Evolutionary conservation across 2,888 invertebrate species (phyloP).

Genomic region (Macaria liturata): DNA sequence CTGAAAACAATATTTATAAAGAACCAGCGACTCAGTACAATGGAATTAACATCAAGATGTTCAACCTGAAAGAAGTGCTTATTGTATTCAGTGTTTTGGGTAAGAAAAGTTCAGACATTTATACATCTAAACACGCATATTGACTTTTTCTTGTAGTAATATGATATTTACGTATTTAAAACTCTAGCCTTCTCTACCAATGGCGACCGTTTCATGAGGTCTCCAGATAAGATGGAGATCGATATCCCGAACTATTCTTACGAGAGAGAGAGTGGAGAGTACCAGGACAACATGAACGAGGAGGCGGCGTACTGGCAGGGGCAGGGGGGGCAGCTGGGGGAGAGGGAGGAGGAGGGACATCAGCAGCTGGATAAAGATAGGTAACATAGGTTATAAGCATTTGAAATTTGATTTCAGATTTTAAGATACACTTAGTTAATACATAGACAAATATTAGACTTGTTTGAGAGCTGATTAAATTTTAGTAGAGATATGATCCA

Average conservation of each 20-base stretch:
- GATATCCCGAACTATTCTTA: constrained; percentile 40
- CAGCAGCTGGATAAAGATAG: constrained; percentile 38
- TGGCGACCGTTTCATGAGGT: constrained; percentile 37
- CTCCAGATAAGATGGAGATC: constrained; percentile 49
- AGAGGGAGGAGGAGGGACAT: constrained; percentile 35
- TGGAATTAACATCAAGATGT: constrained; percentile 17
- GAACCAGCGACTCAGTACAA: neutral
- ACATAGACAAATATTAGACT: too few species aligned
- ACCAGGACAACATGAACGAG: constrained; percentile 39
- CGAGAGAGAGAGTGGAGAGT: constrained; percentile 31
- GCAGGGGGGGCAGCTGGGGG: constrained; percentile 36
- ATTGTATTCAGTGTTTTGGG: constrained; percentile 20
- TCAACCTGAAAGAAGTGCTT: constrained; percentile 18
- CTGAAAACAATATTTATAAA: constrained; percentile 20
- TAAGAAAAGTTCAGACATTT: constrained; percentile 6
- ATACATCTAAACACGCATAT: too few species aligned
- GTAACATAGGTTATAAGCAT: constrained; percentile 19
- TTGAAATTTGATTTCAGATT: too few species aligned
- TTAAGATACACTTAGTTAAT: too few species aligned
- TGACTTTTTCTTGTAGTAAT: too few species aligned
- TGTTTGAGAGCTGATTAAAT: too few species aligned
- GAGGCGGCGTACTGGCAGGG: constrained; percentile 46
- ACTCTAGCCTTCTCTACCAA: constrained; percentile 6
- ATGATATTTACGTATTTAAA: too few species aligned
- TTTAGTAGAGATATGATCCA: too few species aligned